Evolutionary conservation across 1,140 invertebrate genomes (phyloP), one percentile per base, ranked within the genome.

Genomic region (Vanessa atalanta): DNA sequence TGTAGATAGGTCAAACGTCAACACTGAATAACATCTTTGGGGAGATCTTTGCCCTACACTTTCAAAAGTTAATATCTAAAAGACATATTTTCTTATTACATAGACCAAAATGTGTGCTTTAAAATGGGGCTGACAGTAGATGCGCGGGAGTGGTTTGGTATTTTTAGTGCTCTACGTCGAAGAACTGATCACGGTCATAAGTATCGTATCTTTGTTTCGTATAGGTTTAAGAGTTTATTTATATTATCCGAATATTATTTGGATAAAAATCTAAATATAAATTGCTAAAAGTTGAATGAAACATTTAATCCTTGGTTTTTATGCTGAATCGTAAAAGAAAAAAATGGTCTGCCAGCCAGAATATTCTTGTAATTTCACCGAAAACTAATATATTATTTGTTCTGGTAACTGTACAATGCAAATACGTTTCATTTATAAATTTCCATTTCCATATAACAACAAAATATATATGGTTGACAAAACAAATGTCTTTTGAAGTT

Each of bases 171-270:
- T 37, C 26, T 11, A 4, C 2, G 15, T 60, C 8, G 14, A 23
- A 57, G 57, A 61, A 61, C 14, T 61, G 57, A 37, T 61, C 26
- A 61, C 26, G 14, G 23, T 61, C 31, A 61, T 61, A 61, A 61
- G 14, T 37, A 61, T 37, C 6, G 13, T 13, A 61, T 15, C 11
- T 31, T 37, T 61, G 31, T 61, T 37, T 37, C 31, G 31, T 37
- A 61, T 37, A 11, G 57, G 57, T 23, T 61, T 37, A 43, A n/a
- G 15, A 43, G 26, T 61, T 61, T 61, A 37, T 31, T 61, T 23
- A 37, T 23, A 57, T 31, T 26, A 4, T 12, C 11, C 12, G 23
- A 57, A 57, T 12, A 26, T 26, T 16, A 8, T 61, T 31, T 61
- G 13, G 23, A 61, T 37, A 12, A 37, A 14, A 57, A 57, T 57